phyloP scores from a whole-genome alignment of 2,888 invertebrate genomes.

The Beris chalybata region DNA sequence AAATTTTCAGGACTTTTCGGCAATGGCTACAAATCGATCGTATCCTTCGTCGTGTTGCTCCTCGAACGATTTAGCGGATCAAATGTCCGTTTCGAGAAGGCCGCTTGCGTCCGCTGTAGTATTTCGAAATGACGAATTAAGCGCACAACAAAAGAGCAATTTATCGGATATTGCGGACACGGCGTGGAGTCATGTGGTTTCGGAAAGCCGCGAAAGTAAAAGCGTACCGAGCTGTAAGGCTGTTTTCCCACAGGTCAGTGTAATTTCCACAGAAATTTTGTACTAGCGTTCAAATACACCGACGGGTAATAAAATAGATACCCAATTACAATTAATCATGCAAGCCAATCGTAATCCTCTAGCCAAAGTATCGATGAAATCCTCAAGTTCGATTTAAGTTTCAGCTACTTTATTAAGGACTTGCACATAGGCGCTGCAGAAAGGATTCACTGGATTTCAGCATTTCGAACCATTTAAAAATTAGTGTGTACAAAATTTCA shows the following conservation, averaged over 20 bases:
- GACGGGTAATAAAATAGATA: no score
- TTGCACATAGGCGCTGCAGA: no score
- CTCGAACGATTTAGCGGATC: conserved; percentile 41
- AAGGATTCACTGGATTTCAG: no score
- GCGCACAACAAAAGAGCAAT: conserved; percentile 39
- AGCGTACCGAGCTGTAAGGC: conserved; percentile 41
- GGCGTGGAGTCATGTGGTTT: conserved; percentile 42
- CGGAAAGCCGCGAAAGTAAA: conserved; percentile 39
- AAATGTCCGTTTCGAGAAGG: conserved; percentile 42
- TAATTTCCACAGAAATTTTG: neutral
- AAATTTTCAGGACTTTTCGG: conserved; percentile 39
- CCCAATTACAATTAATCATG: no score
- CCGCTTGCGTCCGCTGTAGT: conserved; percentile 43
- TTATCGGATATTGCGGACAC: conserved; percentile 41
- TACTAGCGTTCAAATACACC: neutral
- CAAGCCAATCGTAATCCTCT: no score
- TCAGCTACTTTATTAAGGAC: no score
- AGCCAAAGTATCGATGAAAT: no score
- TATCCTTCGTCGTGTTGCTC: conserved; percentile 43
- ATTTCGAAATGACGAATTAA: conserved; percentile 41
- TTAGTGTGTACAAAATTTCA: no score
- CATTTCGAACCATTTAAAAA: no score
- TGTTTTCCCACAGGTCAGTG: conserved; percentile 42
- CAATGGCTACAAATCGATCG: conserved; percentile 41
- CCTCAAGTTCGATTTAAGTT: no score